Percentiles rank a stretch among this genome's conserved stretches.
Conservation (phyloP, 1,140 invertebrate species). For the Harlomillsia oculata region DNA sequence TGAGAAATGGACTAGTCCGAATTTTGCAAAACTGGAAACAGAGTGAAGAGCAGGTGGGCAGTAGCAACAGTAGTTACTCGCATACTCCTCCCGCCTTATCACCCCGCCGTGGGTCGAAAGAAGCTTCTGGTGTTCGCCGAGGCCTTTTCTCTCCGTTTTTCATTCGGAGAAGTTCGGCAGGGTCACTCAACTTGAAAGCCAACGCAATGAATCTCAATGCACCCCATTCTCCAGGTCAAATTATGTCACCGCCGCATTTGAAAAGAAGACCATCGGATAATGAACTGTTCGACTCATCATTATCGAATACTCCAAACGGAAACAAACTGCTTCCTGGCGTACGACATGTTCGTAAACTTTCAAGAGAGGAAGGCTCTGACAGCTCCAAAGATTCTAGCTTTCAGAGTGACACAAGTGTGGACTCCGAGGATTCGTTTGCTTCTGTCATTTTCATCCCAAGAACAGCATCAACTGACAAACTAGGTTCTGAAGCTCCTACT, state of each 20-base stretch:
- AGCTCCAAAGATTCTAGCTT: constrained; percentile 83
- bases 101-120: constrained; percentile 27
- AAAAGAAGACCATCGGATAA: constrained; percentile 26
- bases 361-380: constrained; percentile 75
- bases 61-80: background rate
- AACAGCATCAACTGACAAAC: background rate
- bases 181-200: constrained; percentile 25
- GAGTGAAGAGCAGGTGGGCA: constrained; percentile 1
- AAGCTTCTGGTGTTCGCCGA: constrained; percentile 18
- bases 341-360: constrained; percentile 50
- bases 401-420: constrained; percentile 83
- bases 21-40: constrained; percentile 63
- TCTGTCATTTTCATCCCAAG: constrained; percentile 24
- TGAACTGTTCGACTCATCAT: constrained; percentile 25
- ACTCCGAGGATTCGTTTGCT: constrained; percentile 68
- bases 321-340: constrained; percentile 37
- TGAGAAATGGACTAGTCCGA: constrained; percentile 57
- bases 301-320: constrained; percentile 29
- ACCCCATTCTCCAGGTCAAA: constrained; percentile 19
- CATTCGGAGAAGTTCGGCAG: constrained; percentile 28
- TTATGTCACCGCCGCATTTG: constrained; percentile 27
- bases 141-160: constrained; percentile 34
- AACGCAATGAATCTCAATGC: background rate
- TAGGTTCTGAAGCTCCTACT: constrained; percentile 20
- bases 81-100: background rate